Evolutionary conservation across 92 coral and sea anemone species (phyloP).

Genomic region (Siderastrea siderea): DNA sequence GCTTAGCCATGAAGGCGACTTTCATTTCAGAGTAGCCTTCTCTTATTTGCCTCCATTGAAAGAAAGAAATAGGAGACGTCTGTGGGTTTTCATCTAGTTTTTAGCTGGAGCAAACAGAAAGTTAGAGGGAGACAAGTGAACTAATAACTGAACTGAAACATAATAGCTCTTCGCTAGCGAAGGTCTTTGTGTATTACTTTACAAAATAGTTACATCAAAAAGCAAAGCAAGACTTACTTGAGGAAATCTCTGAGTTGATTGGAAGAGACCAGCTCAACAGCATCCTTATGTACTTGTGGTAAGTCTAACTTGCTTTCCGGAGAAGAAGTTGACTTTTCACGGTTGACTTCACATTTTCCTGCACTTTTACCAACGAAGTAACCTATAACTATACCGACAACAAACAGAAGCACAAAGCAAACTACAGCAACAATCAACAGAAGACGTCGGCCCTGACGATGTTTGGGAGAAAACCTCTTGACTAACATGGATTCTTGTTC

Average conservation of each 20-base stretch:
- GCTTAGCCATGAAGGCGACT: too few species aligned
- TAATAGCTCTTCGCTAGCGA: too few species aligned
- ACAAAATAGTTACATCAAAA: too few species aligned
- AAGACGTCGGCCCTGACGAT: background rate
- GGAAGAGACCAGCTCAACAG: constrained; percentile 25
- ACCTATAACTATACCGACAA: constrained; percentile 59
- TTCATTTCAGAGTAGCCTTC: background rate
- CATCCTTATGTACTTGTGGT: background rate
- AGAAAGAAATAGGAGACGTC: background rate
- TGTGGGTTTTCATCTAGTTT: background rate
- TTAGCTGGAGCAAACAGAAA: background rate
- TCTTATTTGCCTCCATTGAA: background rate
- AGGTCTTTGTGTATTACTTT: too few species aligned
- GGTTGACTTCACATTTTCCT: constrained; percentile 28
- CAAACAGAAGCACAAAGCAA: constrained; percentile 46
- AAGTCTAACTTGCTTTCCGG: background rate
- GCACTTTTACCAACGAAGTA: constrained; percentile 73
- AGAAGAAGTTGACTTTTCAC: background rate
- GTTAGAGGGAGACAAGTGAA: too few species aligned
- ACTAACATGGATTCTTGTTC: constrained; percentile 7
- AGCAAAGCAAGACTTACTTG: background rate
- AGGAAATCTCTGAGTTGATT: constrained; percentile 10
- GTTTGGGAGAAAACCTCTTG: constrained; percentile 5
- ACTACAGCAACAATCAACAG: constrained; percentile 20
- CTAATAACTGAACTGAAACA: too few species aligned